Percentiles rank a stretch among this genome's conserved stretches.
Evolutionary conservation across 2,113 vertebrate genomes (phyloP).

Genomic region (Rhinopithecus roxellana): DNA sequence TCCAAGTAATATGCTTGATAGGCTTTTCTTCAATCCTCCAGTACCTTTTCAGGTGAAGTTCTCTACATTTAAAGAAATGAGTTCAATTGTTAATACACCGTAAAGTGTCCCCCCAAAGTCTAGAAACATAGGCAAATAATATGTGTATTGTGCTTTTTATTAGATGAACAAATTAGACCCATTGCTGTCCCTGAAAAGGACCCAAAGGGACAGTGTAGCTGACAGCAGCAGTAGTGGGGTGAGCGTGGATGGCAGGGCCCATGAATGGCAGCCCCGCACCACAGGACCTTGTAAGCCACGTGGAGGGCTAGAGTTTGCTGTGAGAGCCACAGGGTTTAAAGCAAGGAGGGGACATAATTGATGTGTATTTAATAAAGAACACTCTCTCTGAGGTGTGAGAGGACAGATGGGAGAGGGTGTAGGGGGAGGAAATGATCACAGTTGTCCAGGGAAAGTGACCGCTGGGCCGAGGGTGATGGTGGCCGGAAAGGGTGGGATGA

Average conservation of each 20-base stretch:
- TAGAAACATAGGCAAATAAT: not conserved
- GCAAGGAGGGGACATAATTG: not conserved
- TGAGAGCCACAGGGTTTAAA: not conserved
- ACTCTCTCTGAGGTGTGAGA: not conserved
- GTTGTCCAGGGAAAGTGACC: not conserved
- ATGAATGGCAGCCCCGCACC: rapidly evolving
- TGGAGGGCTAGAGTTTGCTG: not conserved
- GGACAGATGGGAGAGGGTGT: not conserved
- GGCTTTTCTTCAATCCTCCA: not conserved
- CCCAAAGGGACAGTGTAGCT: not conserved
- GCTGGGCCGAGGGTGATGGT: not conserved
- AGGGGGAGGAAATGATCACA: not conserved
- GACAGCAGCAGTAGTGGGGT: not conserved
- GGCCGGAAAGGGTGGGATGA: rapidly evolving
- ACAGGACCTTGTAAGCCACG: not conserved
- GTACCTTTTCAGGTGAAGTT: not conserved
- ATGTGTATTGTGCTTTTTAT: not conserved
- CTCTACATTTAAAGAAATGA: not conserved
- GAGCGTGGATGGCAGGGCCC: rapidly evolving
- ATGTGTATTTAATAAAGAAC: not conserved
- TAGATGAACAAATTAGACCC: not conserved
- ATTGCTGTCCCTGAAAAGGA: not conserved
- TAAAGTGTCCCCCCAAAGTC: not conserved
- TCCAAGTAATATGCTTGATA: not conserved
- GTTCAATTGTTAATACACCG: not conserved